Evolutionary conservation across 2,113 vertebrate genomes (phyloP).

Genomic region (Ciconia stormi): DNA sequence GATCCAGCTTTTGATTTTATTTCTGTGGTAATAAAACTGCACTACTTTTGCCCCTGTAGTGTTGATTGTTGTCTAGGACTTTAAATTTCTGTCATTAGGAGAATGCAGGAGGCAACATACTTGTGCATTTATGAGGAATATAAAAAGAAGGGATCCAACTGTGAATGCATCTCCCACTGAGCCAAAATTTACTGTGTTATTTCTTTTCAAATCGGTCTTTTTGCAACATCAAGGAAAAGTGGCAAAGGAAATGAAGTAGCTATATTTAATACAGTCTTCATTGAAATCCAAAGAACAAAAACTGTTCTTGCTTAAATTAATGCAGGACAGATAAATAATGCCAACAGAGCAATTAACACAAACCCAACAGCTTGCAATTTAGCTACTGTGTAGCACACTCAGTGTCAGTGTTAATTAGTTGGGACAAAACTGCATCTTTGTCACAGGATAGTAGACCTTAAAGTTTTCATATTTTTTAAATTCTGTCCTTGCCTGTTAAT

Average conservation of each 20-base stretch:
- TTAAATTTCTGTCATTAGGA: slow-evolving; percentile 67
- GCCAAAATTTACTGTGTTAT: slow-evolving; percentile 43
- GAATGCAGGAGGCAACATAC: slow-evolving; percentile 54
- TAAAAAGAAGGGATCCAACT: slow-evolving; percentile 46
- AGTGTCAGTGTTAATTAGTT: slow-evolving; percentile 53
- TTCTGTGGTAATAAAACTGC: slow-evolving; percentile 38
- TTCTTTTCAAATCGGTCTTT: slow-evolving; percentile 63
- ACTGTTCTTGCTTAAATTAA: slow-evolving; percentile 38
- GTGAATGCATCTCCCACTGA: slow-evolving; percentile 37
- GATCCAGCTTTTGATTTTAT: slow-evolving; percentile 53
- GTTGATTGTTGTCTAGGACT: slow-evolving; percentile 67
- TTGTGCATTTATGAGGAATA: slow-evolving; percentile 59
- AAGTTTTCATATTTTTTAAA: slow-evolving; percentile 1
- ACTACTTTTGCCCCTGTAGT: slow-evolving; percentile 48
- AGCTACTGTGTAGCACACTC: not conserved
- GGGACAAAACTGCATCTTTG: slow-evolving; percentile 34
- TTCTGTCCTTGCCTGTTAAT: not conserved
- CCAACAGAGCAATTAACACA: slow-evolving; percentile 45
- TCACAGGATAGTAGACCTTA: not conserved
- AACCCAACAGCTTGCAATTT: slow-evolving; percentile 61
- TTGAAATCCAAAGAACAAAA: slow-evolving; percentile 50
- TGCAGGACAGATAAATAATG: slow-evolving; percentile 46
- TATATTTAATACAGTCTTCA: slow-evolving; percentile 51
- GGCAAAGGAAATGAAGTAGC: slow-evolving; percentile 42
- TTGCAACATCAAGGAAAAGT: slow-evolving; percentile 49